These are phyloP conservation scores for Chloromyia formosa DNA, from an alignment of 2,888 invertebrate genomes.

Conservation along the genomic window DNA sequence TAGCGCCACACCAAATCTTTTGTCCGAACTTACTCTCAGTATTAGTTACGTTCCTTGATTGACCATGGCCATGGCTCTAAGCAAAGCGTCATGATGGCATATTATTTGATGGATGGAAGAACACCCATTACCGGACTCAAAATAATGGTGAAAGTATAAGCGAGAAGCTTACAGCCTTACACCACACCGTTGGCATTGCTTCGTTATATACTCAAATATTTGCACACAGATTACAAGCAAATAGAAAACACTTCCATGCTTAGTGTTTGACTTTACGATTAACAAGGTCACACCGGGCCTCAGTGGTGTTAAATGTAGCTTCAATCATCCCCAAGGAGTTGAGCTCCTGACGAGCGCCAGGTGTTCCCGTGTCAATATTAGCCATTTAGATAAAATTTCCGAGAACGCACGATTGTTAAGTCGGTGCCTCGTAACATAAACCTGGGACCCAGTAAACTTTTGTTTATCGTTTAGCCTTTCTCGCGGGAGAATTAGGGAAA, in stretches of 20 bases:
- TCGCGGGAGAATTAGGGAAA: too few relatives aligned
- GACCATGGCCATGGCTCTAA: neutral
- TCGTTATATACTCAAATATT: slow-evolving; percentile 35
- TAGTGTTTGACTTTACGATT: slow-evolving; percentile 36
- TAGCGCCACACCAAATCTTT: neutral
- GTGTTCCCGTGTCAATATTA: slow-evolving; percentile 23
- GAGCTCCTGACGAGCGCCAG: slow-evolving; percentile 2
- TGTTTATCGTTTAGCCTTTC: too few relatives aligned
- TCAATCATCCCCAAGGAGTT: neutral
- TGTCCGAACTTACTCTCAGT: too few relatives aligned
- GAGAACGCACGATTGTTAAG: neutral
- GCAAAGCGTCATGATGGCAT: too few relatives aligned
- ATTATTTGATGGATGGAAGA: too few relatives aligned
- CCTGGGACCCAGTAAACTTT: too few relatives aligned
- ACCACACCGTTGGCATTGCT: neutral
- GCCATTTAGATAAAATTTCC: slow-evolving; percentile 13
- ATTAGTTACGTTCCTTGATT: neutral
- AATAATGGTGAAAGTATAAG: neutral
- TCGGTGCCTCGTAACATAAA: too few relatives aligned
- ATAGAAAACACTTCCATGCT: slow-evolving; percentile 24
- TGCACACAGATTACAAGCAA: slow-evolving; percentile 37
- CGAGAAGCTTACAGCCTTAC: too few relatives aligned
- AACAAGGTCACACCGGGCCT: neutral
- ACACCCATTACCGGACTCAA: too few relatives aligned
- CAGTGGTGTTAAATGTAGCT: neutral